Conservation (phyloP, 2,113 vertebrate species). For the Rhineura floridana region DNA sequence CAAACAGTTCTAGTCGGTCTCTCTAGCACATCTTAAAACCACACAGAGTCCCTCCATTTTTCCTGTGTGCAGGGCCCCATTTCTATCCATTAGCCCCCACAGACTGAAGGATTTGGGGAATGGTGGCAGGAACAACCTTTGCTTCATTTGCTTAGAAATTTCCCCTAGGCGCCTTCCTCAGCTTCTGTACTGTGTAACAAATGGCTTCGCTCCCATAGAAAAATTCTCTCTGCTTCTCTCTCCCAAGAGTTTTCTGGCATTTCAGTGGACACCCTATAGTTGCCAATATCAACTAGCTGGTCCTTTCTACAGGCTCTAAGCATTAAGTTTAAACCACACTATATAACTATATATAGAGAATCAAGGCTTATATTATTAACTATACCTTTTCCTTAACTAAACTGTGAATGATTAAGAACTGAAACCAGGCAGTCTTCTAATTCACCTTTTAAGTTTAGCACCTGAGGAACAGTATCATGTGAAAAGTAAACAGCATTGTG, state of each 20-base stretch:
- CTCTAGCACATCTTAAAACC: neutral
- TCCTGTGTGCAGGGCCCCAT: neutral
- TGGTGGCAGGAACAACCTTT: neutral
- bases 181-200: neutral
- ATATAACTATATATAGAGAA: neutral
- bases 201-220: neutral
- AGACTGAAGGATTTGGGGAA: neutral
- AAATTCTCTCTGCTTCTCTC: neutral
- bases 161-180: slow-evolving; percentile 7
- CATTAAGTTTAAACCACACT: neutral
- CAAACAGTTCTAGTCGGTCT: neutral
- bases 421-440: slow-evolving; percentile 51
- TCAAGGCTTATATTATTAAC: neutral
- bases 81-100: neutral
- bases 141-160: neutral
- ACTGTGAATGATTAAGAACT: neutral
- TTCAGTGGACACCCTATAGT: neutral
- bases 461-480: slow-evolving; percentile 70
- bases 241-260: neutral
- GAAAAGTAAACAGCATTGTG: slow-evolving; percentile 76
- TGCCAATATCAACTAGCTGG: neutral
- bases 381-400: neutral
- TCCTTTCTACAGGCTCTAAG: neutral
- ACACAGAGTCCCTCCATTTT: neutral
- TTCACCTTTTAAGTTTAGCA: slow-evolving; percentile 71